Base-by-base conservation (phyloP, 2,113 vertebrate genomes). In the Paralichthys olivaceus region DNA sequence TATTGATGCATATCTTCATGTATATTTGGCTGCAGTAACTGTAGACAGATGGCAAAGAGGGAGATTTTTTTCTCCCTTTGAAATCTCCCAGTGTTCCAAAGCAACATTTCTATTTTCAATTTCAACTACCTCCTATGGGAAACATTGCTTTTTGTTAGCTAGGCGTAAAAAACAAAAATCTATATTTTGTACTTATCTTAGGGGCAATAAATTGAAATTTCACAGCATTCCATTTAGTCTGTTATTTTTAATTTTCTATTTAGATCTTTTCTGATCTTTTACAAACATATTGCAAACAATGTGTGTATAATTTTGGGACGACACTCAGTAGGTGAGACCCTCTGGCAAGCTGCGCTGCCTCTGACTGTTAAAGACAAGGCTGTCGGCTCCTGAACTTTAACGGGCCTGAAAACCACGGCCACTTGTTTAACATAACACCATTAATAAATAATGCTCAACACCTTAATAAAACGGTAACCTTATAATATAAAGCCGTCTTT, bases 21-120 rank as follows among this genome's bases (percentile, higher is more conserved):
- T 29, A 40, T 64, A 45, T 68, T 53, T 72, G 56, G 51, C 62
- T 20, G 25, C 63, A 4, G 19, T 37, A 60, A 64, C 28, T 63
- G 40, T 20, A 59, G 12, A 68, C 69, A 80, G 72, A 80, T 80
- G 72, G 70, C 11, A 40, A 32, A 61, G 67, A 68, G 25, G 17
- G 17, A 69, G 64, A 54, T 68, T 43, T 63, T n/a, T 25, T n/a
- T 51, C 49, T 51, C 4, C 47, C 47, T 49, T 49, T 49, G 47
- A 49, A 49, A 49, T 49, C 17, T 19, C 49, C 20, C 49, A 7
- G 7, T 53, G 20, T 11, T 53, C 4, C 7, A 53, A 53, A 53
- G 49, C 19, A n/a, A 53, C 19, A n/a, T n/a, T 9, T 20, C 11
- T 22, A n/a, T 19, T 43, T 56, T 74, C 19, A 1, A 49, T 73